These are phyloP conservation scores for Caenorhabditis remanei DNA, from an alignment of 1,140 invertebrate species.

Conservation along the genomic window DNA sequence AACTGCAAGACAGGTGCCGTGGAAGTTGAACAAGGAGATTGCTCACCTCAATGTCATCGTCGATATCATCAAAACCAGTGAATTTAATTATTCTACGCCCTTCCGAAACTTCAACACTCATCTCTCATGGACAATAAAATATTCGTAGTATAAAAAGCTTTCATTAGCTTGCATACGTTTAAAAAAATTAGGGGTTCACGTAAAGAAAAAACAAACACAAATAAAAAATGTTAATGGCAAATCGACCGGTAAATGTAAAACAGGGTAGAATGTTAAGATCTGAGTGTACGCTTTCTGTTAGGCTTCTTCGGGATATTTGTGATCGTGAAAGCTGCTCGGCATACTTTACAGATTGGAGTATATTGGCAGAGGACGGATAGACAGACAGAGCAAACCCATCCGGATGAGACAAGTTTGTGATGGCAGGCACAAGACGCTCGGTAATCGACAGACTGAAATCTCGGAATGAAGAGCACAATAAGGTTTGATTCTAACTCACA, in stretches of 20 bases:
- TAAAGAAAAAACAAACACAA: background rate
- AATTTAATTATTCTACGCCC: background rate
- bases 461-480: too few species aligned
- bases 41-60: slow-evolving; percentile 12
- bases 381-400: slow-evolving; percentile 85
- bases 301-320: slow-evolving; percentile 2
- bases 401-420: slow-evolving; percentile 52
- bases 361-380: slow-evolving; percentile 96
- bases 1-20: background rate
- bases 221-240: too few species aligned
- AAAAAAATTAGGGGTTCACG: background rate
- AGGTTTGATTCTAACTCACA: background rate
- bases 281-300: background rate
- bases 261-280: background rate
- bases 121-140: background rate
- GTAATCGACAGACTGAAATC: slow-evolving; percentile 61
- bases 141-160: background rate
- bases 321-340: slow-evolving; percentile 85
- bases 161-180: background rate
- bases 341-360: slow-evolving; percentile 95
- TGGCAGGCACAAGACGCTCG: slow-evolving; percentile 63
- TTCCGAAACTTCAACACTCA: background rate
- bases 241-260: background rate
- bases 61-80: slow-evolving; percentile 42
- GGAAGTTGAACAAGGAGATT: background rate